Conservation (phyloP, 2,797 vertebrate species). For the Catharus ustulatus region DNA sequence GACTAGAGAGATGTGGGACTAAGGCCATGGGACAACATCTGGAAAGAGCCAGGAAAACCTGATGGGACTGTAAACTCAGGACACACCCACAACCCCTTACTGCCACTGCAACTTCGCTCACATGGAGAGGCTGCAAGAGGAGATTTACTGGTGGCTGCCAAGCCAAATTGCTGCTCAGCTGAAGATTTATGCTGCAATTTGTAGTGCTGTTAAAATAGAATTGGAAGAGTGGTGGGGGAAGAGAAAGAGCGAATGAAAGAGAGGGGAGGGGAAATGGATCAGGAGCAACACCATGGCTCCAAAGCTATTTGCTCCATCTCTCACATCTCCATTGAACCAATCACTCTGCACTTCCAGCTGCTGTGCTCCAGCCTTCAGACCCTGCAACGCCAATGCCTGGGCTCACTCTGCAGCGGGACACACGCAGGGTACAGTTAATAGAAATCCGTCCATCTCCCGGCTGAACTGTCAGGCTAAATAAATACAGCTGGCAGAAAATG, state of each 20-base stretch:
- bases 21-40: not conserved
- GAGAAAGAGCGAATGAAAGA: not conserved
- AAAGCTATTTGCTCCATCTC: conserved; percentile 27
- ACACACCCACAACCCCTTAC: not conserved
- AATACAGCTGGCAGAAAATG: not conserved
- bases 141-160: not conserved
- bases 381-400: not conserved
- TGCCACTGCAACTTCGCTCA: not conserved
- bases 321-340: not conserved
- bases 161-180: not conserved
- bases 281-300: not conserved
- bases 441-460: not conserved
- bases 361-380: not conserved
- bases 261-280: not conserved
- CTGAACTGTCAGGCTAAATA: not conserved
- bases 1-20: not conserved
- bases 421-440: rapidly evolving
- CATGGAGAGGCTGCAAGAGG: not conserved
- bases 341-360: conserved; percentile 1
- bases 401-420: not conserved
- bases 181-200: conserved; percentile 46
- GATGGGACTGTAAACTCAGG: not conserved
- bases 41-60: not conserved
- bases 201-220: conserved; percentile 26
- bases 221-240: not conserved